Conservation (phyloP, 2,888 invertebrate species). For the Bembecia ichneumoniformis region DNA sequence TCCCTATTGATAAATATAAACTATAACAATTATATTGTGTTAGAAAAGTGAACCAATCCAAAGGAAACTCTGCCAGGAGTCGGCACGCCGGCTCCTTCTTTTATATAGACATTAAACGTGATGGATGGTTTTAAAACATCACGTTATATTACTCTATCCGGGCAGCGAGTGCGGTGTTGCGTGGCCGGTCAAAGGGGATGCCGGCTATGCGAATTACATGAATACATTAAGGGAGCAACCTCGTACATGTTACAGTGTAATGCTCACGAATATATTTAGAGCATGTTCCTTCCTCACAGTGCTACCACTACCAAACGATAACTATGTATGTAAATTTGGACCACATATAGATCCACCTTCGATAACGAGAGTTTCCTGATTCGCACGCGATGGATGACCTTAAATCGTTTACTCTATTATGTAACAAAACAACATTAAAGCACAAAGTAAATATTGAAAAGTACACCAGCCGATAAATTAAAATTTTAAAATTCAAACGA, state of each 20-base stretch:
- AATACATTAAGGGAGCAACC: slow-evolving; percentile 69
- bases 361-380: slow-evolving; percentile 22
- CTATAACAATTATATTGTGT: too few species aligned
- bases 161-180: slow-evolving; percentile 64
- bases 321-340: slow-evolving; percentile 56
- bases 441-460: too few species aligned
- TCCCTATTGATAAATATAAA: too few species aligned
- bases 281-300: slow-evolving; percentile 58
- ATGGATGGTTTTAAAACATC: slow-evolving; percentile 72
- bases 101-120: slow-evolving; percentile 68
- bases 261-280: slow-evolving; percentile 69
- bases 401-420: background rate
- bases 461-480: too few species aligned
- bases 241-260: slow-evolving; percentile 67
- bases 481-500: too few species aligned
- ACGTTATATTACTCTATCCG: slow-evolving; percentile 68
- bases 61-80: slow-evolving; percentile 39
- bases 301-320: slow-evolving; percentile 43
- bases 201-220: slow-evolving; percentile 72
- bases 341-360: slow-evolving; percentile 35
- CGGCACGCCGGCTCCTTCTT: slow-evolving; percentile 53
- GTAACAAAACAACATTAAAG: too few species aligned
- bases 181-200: slow-evolving; percentile 72
- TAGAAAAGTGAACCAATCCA: slow-evolving; percentile 21
- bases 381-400: background rate